Evolutionary conservation across 2,113 vertebrate genomes (phyloP).

Genomic region (Lota lota): DNA sequence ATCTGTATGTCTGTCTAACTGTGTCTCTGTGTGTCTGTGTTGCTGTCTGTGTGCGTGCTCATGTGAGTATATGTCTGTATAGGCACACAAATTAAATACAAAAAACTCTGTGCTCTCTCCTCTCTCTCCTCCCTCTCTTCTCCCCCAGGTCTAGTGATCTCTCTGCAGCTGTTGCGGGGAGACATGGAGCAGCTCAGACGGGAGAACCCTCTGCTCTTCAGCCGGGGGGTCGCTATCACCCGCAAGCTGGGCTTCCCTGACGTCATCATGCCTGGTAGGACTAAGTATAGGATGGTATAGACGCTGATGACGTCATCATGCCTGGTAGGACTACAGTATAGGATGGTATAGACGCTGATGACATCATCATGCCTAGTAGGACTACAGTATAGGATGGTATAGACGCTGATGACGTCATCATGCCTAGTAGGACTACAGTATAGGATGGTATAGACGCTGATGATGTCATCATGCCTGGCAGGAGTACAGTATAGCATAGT

Average conservation of each 20-base stretch:
- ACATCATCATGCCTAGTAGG: too few relatives aligned
- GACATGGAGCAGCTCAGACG: constrained; percentile 77
- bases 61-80: background rate
- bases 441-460: too few relatives aligned
- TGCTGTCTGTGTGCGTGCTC: background rate
- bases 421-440: too few relatives aligned
- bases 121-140: background rate
- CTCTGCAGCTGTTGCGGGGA: constrained; percentile 81
- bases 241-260: constrained; percentile 86
- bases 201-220: constrained; percentile 80
- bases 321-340: too few relatives aligned
- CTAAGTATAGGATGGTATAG: too few relatives aligned
- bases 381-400: too few relatives aligned
- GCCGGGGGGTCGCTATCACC: constrained; percentile 75
- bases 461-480: too few relatives aligned
- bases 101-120: background rate
- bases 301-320: too few relatives aligned
- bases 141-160: constrained; percentile 81
- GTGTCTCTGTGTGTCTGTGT: constrained; percentile 5
- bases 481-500: too few relatives aligned
- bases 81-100: too few relatives aligned
- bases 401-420: too few relatives aligned
- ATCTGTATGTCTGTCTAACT: background rate
- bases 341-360: too few relatives aligned
- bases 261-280: constrained; percentile 78